phyloP scores from a whole-genome alignment of 2,113 vertebrate genomes.

The Sceloporus tristichus region DNA sequence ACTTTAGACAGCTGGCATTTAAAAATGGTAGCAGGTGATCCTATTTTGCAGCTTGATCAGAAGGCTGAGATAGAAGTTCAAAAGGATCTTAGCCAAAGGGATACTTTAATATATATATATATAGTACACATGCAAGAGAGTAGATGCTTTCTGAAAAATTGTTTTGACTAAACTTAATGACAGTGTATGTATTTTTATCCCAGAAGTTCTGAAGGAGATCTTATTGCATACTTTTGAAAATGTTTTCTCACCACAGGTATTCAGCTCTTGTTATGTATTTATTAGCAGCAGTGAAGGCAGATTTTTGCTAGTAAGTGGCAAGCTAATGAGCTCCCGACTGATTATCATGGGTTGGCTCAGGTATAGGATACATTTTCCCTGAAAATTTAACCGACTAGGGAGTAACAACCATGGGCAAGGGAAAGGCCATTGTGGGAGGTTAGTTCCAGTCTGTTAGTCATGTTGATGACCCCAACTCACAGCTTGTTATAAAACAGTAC shows the following conservation, averaged over 20 bases:
- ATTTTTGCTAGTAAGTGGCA: not conserved
- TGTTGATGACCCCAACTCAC: not conserved
- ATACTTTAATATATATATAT: not conserved
- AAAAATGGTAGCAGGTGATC: not conserved
- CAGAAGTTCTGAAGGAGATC: not conserved
- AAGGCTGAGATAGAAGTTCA: not conserved
- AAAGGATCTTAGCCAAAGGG: not conserved
- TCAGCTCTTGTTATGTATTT: not conserved
- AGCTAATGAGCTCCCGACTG: constrained; percentile 3
- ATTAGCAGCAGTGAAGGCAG: not conserved
- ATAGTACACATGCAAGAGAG: no score
- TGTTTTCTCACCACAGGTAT: not conserved
- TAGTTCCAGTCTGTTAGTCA: not conserved
- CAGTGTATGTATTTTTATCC: no score
- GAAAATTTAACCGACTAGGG: not conserved
- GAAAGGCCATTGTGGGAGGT: not conserved
- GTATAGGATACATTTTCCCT: not conserved
- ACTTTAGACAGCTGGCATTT: not conserved
- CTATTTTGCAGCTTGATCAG: no score
- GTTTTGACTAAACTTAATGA: not conserved
- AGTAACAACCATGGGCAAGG: not conserved
- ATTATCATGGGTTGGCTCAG: not conserved
- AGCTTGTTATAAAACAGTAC: not conserved
- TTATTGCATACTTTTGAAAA: not conserved
- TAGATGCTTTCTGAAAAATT: not conserved